Evolutionary conservation across 2,797 vertebrate species (phyloP), one percentile per base, ranked within the genome.

Genomic region (Tokudaia muenninki): DNA sequence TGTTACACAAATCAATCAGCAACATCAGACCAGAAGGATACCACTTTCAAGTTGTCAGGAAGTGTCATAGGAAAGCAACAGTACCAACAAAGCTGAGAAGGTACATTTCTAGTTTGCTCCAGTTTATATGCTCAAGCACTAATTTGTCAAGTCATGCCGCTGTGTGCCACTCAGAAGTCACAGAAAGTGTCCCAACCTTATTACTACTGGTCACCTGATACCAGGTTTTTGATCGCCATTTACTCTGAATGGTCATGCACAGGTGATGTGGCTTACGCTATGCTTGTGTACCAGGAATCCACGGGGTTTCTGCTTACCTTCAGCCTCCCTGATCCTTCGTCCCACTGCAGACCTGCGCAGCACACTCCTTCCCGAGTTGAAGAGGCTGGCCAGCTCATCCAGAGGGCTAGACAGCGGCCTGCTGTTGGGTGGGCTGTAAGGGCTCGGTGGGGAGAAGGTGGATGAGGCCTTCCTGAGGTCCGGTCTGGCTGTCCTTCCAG

Each of bases 341-440:
- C 99, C 99, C 1, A 99, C 99, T 6, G 99, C 99, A 26, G 99
- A 99, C 98, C 99, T 99, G 93, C 99, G 99, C 44, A 99, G 99
- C 92, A 99, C 98, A 74, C 99, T 99, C 96, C 99, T 98, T 70
- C 99, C 99, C 34, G 99, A 99, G 98, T 98, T 99, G 98, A 99
- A 99, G 92, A 99, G 98, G 13, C 99, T 99, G 96, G 99, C 99
- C 96, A 99, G 99, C 98, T 99, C 99, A 88, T 99, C 99, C 93
- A 99, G 98, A 0, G 99, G 99, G 98, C 99, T 99, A 98, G 99
- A 99, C 70, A 99, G 98, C 0, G 99, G 98, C 81, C 99, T 99
- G 72, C 99, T 98, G 96, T 99, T 99, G 90, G 99, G 99, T 34
- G 99, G 99, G 96, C 99, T 99, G 97, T 99, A 99, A 78, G 99